Conservation (phyloP, 2,113 vertebrate species). For the Hippolais icterina region DNA sequence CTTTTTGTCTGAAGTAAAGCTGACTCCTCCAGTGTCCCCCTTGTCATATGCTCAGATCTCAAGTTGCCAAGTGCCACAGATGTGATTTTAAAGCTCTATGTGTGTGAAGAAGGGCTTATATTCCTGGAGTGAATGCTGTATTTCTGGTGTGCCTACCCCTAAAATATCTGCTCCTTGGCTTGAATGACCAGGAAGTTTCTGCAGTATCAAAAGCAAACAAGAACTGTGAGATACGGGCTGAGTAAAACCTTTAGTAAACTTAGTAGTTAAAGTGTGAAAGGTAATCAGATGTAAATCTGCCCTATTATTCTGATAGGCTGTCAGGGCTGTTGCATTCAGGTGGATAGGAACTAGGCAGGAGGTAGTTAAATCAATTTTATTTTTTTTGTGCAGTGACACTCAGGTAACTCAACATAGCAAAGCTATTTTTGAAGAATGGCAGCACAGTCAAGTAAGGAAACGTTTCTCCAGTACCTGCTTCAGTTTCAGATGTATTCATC, state of each 20-base stretch:
- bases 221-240: not conserved
- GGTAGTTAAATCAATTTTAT: not conserved
- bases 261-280: constrained; percentile 49
- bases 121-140: not conserved
- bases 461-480: not conserved
- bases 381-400: not conserved
- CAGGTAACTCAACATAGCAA: not conserved
- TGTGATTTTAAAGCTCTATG: not conserved
- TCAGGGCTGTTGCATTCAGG: not conserved
- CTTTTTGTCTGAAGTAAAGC: not conserved
- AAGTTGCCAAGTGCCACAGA: not conserved
- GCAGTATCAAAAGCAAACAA: constrained; percentile 62
- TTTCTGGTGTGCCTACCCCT: not conserved
- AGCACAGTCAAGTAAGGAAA: not conserved
- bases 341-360: not conserved
- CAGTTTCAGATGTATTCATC: not conserved
- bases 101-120: constrained; percentile 4
- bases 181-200: constrained; percentile 55
- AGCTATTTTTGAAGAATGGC: not conserved
- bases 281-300: constrained; percentile 20
- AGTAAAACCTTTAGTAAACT: constrained; percentile 62
- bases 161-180: not conserved
- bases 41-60: rapidly evolving
- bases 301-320: not conserved
- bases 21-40: not conserved